Evolutionary conservation across 2,888 invertebrate genomes (phyloP).

Genomic region (Hypomecis atomaria): DNA sequence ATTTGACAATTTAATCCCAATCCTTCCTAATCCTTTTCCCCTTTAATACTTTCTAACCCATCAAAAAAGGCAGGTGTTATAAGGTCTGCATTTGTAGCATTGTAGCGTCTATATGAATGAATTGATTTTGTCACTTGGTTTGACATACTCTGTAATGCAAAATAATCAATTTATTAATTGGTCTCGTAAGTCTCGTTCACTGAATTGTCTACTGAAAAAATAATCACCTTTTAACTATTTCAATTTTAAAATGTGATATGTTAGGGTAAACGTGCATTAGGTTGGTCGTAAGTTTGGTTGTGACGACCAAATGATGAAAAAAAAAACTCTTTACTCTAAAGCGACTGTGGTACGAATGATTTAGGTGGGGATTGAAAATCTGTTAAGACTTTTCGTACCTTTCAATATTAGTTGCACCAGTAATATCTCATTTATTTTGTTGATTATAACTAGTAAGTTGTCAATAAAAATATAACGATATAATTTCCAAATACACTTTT

Average conservation of each 20-base stretch:
- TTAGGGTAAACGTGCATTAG: slow-evolving; percentile 5
- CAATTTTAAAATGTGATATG: background rate
- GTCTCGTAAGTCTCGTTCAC: too few species aligned
- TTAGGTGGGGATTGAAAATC: background rate
- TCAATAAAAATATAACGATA: background rate
- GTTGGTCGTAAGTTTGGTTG: background rate
- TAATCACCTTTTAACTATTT: too few species aligned
- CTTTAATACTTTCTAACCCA: too few species aligned
- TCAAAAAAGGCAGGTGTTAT: too few species aligned
- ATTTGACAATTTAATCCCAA: too few species aligned
- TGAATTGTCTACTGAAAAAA: too few species aligned
- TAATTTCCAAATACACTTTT: background rate
- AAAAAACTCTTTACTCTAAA: background rate
- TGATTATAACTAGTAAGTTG: background rate
- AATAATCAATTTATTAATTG: too few species aligned
- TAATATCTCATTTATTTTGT: background rate
- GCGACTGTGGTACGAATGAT: background rate
- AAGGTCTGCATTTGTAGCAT: too few species aligned
- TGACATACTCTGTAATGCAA: too few species aligned
- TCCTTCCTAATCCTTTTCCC: too few species aligned
- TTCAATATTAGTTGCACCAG: background rate
- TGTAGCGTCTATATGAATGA: too few species aligned
- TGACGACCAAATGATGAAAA: background rate
- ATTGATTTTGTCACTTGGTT: too few species aligned
- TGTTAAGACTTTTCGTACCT: background rate